Percentiles rank a stretch among this genome's conserved stretches.
phyloP scores from a whole-genome alignment of 1,140 invertebrate species.

The Ips nitidus region DNA sequence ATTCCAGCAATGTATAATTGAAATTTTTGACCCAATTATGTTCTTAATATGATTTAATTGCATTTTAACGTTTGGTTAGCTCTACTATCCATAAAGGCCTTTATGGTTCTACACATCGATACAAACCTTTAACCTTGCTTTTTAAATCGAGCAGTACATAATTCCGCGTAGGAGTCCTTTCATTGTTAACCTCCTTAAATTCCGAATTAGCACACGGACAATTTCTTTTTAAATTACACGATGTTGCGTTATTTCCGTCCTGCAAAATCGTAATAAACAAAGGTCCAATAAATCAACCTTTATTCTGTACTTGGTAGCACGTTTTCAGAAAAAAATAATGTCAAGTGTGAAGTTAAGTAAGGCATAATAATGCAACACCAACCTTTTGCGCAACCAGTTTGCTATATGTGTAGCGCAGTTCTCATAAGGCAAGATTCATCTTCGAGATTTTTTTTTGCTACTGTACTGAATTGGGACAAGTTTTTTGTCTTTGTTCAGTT shows the following conservation, averaged over 20 bases:
- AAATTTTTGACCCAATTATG: no score
- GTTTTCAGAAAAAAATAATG: conserved; percentile 26
- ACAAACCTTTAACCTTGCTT: neutral
- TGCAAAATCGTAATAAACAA: conserved; percentile 17
- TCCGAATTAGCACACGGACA: conserved; percentile 25
- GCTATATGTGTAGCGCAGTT: conserved; percentile 14
- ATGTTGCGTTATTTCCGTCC: conserved; percentile 30
- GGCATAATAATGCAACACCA: conserved; percentile 1
- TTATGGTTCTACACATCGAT: no score
- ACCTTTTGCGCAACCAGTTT: conserved; percentile 8
- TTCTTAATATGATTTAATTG: no score
- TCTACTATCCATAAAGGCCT: no score
- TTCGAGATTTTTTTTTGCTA: no score
- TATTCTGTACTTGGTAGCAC: conserved; percentile 17
- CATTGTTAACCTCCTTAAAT: conserved; percentile 25
- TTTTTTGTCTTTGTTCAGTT: no score
- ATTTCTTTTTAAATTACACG: conserved; percentile 27
- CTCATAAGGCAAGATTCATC: neutral
- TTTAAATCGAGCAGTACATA: neutral
- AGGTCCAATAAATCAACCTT: conserved; percentile 28
- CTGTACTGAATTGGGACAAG: no score
- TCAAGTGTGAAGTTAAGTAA: conserved; percentile 26
- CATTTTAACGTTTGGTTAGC: no score
- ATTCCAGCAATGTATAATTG: no score
- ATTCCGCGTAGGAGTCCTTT: conserved; percentile 17